Evolutionary conservation across 2,113 vertebrate species (phyloP).

Genomic region (Podarcis cretensis): DNA sequence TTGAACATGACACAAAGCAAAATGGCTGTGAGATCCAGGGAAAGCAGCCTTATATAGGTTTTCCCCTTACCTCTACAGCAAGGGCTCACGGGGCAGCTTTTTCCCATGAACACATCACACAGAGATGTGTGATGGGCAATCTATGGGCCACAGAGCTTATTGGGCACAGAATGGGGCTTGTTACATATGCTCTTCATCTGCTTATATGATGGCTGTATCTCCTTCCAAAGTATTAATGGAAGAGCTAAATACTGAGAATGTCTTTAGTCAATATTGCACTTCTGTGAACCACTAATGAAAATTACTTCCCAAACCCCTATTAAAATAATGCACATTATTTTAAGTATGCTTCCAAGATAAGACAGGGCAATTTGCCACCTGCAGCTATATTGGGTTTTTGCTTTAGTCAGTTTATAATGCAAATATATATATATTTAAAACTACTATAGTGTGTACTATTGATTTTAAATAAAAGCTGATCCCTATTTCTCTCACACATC

Average conservation of each 20-base stretch:
- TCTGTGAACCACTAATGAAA: background rate
- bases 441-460: background rate
- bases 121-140: too few relatives aligned
- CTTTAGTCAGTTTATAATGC: too few relatives aligned
- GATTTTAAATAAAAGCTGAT: background rate
- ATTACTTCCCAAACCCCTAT: background rate
- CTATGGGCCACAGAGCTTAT: too few relatives aligned
- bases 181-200: background rate
- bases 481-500: background rate
- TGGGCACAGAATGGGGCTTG: too few relatives aligned
- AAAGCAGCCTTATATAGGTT: too few relatives aligned
- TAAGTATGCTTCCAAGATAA: background rate
- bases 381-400: background rate
- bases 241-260: background rate
- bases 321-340: background rate
- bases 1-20: too few relatives aligned
- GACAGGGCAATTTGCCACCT: background rate
- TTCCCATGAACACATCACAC: too few relatives aligned
- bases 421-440: too few relatives aligned
- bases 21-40: too few relatives aligned
- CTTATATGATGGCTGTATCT: background rate
- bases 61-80: too few relatives aligned
- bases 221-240: background rate
- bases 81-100: too few relatives aligned
- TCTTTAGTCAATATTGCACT: background rate